Base-by-base conservation (phyloP, 1,140 invertebrate species). In the Galendromus occidentalis region DNA sequence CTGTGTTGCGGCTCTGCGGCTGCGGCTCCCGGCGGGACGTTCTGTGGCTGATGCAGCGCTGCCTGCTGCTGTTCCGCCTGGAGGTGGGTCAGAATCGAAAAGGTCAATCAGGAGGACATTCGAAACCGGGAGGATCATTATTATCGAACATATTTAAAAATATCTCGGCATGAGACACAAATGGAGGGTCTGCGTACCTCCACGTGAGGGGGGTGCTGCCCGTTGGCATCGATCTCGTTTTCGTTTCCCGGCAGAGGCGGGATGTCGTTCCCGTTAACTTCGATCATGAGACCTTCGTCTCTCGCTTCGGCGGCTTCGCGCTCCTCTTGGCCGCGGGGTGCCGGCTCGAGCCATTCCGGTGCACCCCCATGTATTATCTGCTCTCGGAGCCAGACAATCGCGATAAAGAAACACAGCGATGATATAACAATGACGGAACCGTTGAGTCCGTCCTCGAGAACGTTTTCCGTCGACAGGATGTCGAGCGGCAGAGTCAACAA, bases 281-380 rank as follows among this genome's bases (percentile, higher is more conserved):
- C 41, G 14, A 28, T 42, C 6, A 41, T 4, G 64, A 42, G 51
- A 64, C 20, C 42, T 28, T 17, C 66, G 7, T 18, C 73, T 42
- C 65, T 69, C 28, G 70, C 72, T 9, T 69, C 72, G 64, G 70
- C 71, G 44, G 64, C 70, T 2, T 68, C 71, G 17, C 68, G 71
- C n/a, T 69, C 71, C 59, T 70, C 67, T 25, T 44, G 69, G 20
- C 29, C 72, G 17, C 68, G 69, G 68, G 84, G 76, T 73, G 91
- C 88, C 66, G 76, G 75, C 69, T 80, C 79, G 47, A 94, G 78
- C 91, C 91, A 96, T 69, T 95, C 91, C 0, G 91, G 91, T 5
- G 90, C 93, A 41, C 92, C 93, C 7, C 92, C 93, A 76, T 95
- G 90, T 67, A 98, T 81, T 69, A 99, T 97, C 76, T 98, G 95